A percentile compares a stretch with the other conserved stretches of the same genome.
phyloP scores from a whole-genome alignment of 2,113 vertebrate species.

The Saimiri boliviensis region DNA sequence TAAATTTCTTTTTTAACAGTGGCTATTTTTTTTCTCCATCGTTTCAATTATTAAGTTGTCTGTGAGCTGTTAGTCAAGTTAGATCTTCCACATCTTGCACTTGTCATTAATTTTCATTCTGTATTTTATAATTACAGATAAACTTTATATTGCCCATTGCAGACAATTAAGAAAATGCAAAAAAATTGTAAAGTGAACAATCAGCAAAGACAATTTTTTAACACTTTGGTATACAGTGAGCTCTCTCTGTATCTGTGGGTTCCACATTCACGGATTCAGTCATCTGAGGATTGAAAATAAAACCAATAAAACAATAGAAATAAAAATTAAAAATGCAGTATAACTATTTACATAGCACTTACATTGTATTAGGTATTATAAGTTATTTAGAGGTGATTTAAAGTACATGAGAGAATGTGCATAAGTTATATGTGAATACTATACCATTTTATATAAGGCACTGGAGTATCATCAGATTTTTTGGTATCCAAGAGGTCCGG shows the following conservation, averaged over 20 bases:
- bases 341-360: background rate
- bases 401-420: background rate
- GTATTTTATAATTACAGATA: conserved; percentile 24
- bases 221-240: background rate
- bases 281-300: background rate
- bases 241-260: background rate
- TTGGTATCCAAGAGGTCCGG: background rate
- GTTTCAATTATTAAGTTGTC: conserved; percentile 9
- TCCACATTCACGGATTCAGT: background rate
- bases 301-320: background rate
- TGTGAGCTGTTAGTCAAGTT: conserved; percentile 12
- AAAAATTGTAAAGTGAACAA: background rate
- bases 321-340: background rate
- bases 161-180: background rate
- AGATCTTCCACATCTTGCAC: background rate
- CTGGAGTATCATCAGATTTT: background rate
- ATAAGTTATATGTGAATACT: background rate
- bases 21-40: background rate
- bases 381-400: background rate
- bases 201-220: background rate
- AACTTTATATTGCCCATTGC: background rate
- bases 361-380: background rate
- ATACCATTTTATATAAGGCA: background rate
- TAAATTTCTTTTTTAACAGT: background rate
- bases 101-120: background rate